Evolutionary conservation across 2,113 vertebrate genomes (phyloP).

Genomic region (Thamnaconus septentrionalis): DNA sequence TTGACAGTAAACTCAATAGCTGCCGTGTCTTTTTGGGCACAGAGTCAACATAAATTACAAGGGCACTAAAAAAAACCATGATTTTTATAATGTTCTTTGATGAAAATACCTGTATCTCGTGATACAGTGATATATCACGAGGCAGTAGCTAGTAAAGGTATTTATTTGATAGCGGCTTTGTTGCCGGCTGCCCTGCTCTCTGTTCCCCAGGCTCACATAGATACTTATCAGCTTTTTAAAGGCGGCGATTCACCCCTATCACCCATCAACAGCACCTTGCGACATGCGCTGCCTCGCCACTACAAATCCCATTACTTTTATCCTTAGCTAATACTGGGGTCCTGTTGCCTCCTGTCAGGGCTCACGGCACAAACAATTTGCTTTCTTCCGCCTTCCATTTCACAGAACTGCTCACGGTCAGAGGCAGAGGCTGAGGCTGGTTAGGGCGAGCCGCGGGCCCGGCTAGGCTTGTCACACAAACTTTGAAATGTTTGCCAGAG

Average conservation of each 20-base stretch:
- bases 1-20: too few relatives aligned
- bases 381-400: constrained; percentile 72
- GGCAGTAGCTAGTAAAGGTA: constrained; percentile 26
- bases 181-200: constrained; percentile 53
- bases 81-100: too few relatives aligned
- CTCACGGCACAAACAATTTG: constrained; percentile 77
- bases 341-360: constrained; percentile 71
- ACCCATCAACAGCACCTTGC: constrained; percentile 73
- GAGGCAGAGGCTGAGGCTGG: constrained; percentile 52
- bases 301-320: constrained; percentile 81
- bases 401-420: constrained; percentile 60
- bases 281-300: constrained; percentile 65
- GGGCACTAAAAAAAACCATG: constrained; percentile 4
- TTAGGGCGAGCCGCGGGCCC: constrained; percentile 56
- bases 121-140: too few relatives aligned
- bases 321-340: constrained; percentile 75
- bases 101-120: too few relatives aligned
- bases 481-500: constrained; percentile 52
- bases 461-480: constrained; percentile 48
- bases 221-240: constrained; percentile 76
- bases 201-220: constrained; percentile 62
- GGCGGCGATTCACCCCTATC: constrained; percentile 68
- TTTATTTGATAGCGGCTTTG: constrained; percentile 56
- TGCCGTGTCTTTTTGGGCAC: too few relatives aligned
- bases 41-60: background rate